A percentile compares a stretch with the other conserved stretches of the same genome.
phyloP scores from a whole-genome alignment of 2,113 vertebrate genomes.

The Pristiophorus japonicus region DNA sequence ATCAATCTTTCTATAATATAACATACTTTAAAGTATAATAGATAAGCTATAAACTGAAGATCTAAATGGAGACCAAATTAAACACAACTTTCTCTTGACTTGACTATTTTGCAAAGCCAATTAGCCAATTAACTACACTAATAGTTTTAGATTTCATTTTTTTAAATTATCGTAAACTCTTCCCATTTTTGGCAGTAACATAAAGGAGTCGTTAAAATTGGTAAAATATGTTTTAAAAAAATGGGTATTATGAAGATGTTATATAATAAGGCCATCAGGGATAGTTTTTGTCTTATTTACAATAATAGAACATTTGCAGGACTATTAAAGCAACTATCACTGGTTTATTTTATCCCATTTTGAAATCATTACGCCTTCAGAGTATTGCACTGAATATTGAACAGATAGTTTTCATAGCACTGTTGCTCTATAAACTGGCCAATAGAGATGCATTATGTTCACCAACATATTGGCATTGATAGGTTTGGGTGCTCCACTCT shows the following conservation, averaged over 20 bases:
- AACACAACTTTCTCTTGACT: not conserved
- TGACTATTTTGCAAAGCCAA: not conserved
- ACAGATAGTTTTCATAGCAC: not conserved
- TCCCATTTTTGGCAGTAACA: too few relatives aligned
- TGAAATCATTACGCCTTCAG: not conserved
- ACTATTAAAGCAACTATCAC: not conserved
- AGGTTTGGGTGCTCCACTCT: not conserved
- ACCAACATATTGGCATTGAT: not conserved
- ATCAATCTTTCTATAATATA: slow-evolving; percentile 57
- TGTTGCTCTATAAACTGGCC: not conserved
- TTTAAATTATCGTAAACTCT: not conserved
- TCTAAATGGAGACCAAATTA: not conserved
- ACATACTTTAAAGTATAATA: not conserved
- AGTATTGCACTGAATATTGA: not conserved
- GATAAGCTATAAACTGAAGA: not conserved
- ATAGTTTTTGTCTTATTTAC: not conserved
- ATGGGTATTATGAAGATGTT: not conserved
- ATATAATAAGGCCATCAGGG: not conserved
- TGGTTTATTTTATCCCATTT: not conserved
- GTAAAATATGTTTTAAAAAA: not conserved
- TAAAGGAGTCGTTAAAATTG: too few relatives aligned
- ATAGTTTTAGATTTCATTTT: not conserved
- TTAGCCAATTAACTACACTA: not conserved
- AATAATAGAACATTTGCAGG: not conserved
- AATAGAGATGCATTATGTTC: not conserved